Evolutionary conservation across 2,113 vertebrate genomes (phyloP).

Genomic region (Coryphaenoides rupestris): DNA sequence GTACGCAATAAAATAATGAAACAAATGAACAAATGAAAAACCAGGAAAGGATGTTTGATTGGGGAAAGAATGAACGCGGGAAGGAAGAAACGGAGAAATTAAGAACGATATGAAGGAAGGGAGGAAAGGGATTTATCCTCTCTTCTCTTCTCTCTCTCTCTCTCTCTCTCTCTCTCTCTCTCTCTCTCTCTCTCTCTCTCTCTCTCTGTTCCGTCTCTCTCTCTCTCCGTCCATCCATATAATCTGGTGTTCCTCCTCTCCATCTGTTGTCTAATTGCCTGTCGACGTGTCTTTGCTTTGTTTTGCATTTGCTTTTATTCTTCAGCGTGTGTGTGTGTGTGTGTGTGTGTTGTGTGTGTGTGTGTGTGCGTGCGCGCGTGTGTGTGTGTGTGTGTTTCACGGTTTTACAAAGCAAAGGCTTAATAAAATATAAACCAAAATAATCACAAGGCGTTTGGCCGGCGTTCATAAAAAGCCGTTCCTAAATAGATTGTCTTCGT

Average conservation of each 20-base stretch:
- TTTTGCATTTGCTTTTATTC: conserved; percentile 12
- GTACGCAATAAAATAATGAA: too few species aligned
- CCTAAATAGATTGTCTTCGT: too few species aligned
- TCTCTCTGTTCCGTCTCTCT: conserved; percentile 16
- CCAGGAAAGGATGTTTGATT: too few species aligned
- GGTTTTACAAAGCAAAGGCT: too few species aligned
- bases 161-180: too few species aligned
- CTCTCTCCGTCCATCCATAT: conserved; percentile 30
- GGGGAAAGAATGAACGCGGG: too few species aligned
- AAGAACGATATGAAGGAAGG: conserved; percentile 17
- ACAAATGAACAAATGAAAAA: too few species aligned
- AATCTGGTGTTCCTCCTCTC: conserved; percentile 43
- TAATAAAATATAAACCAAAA: too few species aligned
- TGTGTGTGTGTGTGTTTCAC: too few species aligned
- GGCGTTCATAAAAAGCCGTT: too few species aligned
- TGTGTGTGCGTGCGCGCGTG: background rate
- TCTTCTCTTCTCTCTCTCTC: background rate
- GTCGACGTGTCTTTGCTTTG: background rate
- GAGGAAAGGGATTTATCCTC: conserved; percentile 9
- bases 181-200: conserved; percentile 25
- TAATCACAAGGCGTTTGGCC: too few species aligned
- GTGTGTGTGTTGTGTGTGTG: background rate
- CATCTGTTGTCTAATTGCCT: conserved; percentile 52
- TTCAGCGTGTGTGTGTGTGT: background rate
- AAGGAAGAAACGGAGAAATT: conserved; percentile 16